Base-by-base conservation (phyloP, 2,888 invertebrate species). In the Osmoderma eremita region DNA sequence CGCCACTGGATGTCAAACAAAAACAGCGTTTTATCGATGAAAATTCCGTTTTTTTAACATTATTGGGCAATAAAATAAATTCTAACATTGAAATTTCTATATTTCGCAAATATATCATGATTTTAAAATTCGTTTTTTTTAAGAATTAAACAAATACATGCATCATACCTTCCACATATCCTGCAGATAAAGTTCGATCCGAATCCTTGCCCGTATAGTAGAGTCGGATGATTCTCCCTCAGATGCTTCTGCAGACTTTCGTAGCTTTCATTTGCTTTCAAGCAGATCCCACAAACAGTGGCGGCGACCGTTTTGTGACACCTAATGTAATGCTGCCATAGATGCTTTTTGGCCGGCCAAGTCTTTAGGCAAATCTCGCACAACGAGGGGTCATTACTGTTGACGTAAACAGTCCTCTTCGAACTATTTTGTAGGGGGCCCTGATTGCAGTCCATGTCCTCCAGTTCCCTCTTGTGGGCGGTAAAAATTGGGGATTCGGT, bases 311-410 rank as follows among this genome's bases (percentile, higher is more conserved):
- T 77, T 56, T 86, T 83, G 75, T 87, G 87, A 73, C 86, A 87
- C 5, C 87, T 81, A 45, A 82, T 82, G 61, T 87, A 79, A 76
- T 88, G 87, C 73, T 87, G 87, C 87, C 87, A 88, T 0, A 87
- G 77, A 72, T 87, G 87, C 71, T 87, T 86, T 70, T 86, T 86
- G 0, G 86, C 86, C 0, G 87, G 86, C 87, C 87, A 88, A 8
- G 84, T 84, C 74, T 87, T 87, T 4, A 84, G 83, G 70, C 87
- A 88, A n/a, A 87, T 85, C 72, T 86, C 86, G 71, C 87, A 84
- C 18, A 79, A 74, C 3, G 82, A 81, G 0, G 83, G 82, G 58
- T 79, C 81, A 67, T 82, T 80, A 51, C 83, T 83, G 71, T 86
- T 85, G 8, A 86, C 85, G 71, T 86, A 86, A 0, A 86, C 86